phyloP scores from a whole-genome alignment of 2,113 vertebrate species.

The Pongo pygmaeus region DNA sequence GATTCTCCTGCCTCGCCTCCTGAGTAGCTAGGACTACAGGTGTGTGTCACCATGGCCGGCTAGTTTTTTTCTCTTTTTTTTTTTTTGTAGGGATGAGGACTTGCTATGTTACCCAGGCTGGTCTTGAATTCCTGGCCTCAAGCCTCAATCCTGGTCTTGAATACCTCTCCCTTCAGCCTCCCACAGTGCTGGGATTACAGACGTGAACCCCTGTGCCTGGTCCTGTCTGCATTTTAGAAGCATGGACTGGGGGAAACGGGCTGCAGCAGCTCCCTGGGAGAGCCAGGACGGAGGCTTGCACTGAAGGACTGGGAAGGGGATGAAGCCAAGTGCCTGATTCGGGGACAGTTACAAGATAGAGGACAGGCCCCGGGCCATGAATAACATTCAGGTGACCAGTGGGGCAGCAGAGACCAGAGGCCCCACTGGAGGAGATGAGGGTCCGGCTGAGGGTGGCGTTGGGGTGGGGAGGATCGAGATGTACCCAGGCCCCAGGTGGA shows the following conservation, averaged over 20 bases:
- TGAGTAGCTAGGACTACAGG: too few relatives aligned
- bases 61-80: too few relatives aligned
- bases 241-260: fast-evolving
- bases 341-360: neutral
- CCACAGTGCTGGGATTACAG: too few relatives aligned
- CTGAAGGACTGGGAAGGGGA: too few relatives aligned
- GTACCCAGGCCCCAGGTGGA: neutral
- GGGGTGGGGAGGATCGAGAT: neutral
- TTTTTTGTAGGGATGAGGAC: too few relatives aligned
- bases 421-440: neutral
- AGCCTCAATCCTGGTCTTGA: too few relatives aligned
- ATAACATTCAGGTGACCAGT: neutral
- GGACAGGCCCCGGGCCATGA: fast-evolving
- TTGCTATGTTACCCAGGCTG: too few relatives aligned
- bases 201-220: too few relatives aligned
- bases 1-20: too few relatives aligned
- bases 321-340: neutral
- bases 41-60: too few relatives aligned
- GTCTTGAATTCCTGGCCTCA: too few relatives aligned
- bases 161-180: too few relatives aligned
- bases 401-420: neutral
- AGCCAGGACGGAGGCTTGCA: neutral
- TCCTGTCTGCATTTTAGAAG: neutral
- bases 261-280: neutral
- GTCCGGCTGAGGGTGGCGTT: fast-evolving